Conservation (phyloP, 1,140 invertebrate species). For the Aphelinus certus region DNA sequence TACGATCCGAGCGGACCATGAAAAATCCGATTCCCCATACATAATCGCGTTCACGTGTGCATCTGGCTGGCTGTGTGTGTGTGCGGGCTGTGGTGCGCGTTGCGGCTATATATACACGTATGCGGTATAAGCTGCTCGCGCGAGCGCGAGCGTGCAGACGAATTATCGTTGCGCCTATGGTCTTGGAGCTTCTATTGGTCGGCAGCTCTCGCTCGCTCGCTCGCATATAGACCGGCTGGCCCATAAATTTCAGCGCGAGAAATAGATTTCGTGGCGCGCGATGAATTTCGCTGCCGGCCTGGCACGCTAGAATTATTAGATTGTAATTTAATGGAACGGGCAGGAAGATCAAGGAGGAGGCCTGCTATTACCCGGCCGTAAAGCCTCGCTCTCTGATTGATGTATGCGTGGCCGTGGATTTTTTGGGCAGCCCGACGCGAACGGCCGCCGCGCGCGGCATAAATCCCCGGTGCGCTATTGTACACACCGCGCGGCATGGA, state of each 20-base stretch:
- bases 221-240: not conserved
- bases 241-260: conserved; percentile 30
- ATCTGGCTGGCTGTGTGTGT: not conserved
- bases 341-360: not conserved
- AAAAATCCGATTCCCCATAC: conserved; percentile 34
- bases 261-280: conserved; percentile 32
- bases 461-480: too few species aligned
- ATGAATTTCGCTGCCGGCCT: conserved; percentile 31
- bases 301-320: conserved; percentile 39
- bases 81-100: not conserved
- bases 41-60: conserved; percentile 26
- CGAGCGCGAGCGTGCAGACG: not conserved
- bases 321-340: conserved; percentile 39
- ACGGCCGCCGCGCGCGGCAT: too few species aligned
- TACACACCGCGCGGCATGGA: too few species aligned
- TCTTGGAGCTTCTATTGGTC: conserved; percentile 32
- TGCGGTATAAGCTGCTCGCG: not conserved
- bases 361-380: conserved; percentile 25
- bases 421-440: not conserved
- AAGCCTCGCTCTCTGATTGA: conserved; percentile 29
- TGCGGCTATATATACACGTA: not conserved
- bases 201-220: not conserved
- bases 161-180: conserved; percentile 3
- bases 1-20: conserved; percentile 24
- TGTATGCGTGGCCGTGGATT: conserved; percentile 10